Percentiles rank a stretch among this genome's conserved stretches.
phyloP scores from a whole-genome alignment of 2,113 vertebrate genomes.

The Hymenochirus boettgeri region DNA sequence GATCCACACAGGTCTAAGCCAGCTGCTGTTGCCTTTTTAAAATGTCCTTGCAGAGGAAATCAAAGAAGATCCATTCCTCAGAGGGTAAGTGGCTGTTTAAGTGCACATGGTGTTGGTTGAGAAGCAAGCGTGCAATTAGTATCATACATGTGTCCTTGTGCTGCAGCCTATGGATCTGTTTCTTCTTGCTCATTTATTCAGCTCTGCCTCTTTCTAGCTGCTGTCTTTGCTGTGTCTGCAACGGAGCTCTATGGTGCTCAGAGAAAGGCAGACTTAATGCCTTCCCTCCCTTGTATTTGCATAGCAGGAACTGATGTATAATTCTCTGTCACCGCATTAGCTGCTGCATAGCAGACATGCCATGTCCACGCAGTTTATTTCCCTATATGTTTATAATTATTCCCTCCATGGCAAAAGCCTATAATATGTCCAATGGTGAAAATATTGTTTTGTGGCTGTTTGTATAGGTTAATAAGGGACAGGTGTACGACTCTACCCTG shows the following conservation, averaged over 20 bases:
- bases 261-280: not conserved
- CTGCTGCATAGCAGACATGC: not conserved
- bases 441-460: no score
- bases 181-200: no score
- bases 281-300: not conserved
- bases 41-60: constrained; percentile 44
- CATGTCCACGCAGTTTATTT: not conserved
- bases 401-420: no score
- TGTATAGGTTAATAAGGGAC: no score
- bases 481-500: no score
- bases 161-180: not conserved
- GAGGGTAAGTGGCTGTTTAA: constrained; percentile 42
- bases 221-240: not conserved
- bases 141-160: constrained; percentile 11
- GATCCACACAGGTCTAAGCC: constrained; percentile 17
- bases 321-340: not conserved
- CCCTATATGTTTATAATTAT: no score
- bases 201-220: not conserved
- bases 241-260: not conserved
- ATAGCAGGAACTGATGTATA: not conserved
- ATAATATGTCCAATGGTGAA: no score
- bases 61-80: constrained; percentile 40
- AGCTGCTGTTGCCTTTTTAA: constrained; percentile 2
- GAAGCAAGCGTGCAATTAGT: not conserved
- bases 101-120: not conserved